Conservation (phyloP, 2,113 vertebrate species). For the Orycteropus afer region DNA sequence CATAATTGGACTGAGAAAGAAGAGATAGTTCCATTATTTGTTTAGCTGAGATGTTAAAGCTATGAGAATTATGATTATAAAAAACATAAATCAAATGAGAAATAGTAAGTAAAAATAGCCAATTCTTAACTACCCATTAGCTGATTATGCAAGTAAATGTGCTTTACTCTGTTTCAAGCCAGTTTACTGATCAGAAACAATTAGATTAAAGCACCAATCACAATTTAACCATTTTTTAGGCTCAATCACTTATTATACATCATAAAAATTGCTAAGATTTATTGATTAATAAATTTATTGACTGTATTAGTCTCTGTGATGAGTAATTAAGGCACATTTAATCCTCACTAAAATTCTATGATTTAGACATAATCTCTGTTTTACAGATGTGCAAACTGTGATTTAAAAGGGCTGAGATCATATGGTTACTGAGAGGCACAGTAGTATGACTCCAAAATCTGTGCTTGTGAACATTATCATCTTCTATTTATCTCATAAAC, state of each 20-base stretch:
- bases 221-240: neutral
- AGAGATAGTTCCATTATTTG: neutral
- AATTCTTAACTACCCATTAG: neutral
- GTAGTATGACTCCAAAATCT: neutral
- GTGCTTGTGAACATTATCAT: neutral
- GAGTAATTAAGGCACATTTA: neutral
- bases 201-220: neutral
- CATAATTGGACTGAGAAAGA: neutral
- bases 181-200: neutral
- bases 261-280: neutral
- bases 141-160: neutral
- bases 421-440: neutral
- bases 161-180: neutral
- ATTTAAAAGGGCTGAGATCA: neutral
- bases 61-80: neutral
- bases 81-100: neutral
- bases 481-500: neutral
- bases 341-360: neutral
- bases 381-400: neutral
- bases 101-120: neutral
- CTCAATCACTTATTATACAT: neutral
- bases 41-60: conserved; percentile 7
- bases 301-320: neutral
- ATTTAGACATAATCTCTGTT: neutral
- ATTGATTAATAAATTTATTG: neutral